Evolutionary conservation across 2,797 vertebrate species (phyloP), one percentile per base, ranked within the genome.

Genomic region (Anomalospiza imberbis): DNA sequence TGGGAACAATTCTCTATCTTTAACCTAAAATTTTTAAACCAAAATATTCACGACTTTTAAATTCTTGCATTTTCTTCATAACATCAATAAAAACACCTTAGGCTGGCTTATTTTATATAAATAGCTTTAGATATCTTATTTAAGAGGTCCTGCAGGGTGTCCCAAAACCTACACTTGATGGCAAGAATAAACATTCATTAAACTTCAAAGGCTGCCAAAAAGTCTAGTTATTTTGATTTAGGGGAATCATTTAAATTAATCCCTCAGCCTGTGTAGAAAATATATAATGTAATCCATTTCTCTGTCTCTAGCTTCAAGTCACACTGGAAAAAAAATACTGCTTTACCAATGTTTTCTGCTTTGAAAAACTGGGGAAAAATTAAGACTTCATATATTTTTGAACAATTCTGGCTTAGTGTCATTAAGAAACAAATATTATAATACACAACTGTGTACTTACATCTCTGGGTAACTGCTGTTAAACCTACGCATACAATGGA

Each of bases 161-260:
- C 94, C 88, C 76, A 76, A 93, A 94, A 93, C 53, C 68, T 94
- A 51, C 73, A 61, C 53, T 95, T 71, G 84, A 91, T 94, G 78
- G 91, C 73, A 91, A 91, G 60, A 85, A 88, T 91, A 94, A 95
- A 96, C 92, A 91, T 90, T 92, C 88, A 88, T 93, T 96, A 94
- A 93, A 95, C 95, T 96, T 97, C 93, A 97, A 96, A 96, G 93
- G 60, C 88, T 91, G 78, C 88, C 66, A 85, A 95, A 96, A 95
- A 92, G 67, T 91, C 48, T 19, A 95, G 89, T 93, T 95, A 94
- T 96, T 96, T 96, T 94, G 91, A 96, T 96, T 96, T 95, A 95
- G 81, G 53, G 79, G 80, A 95, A 96, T 96, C 3, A 96, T 96
- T 93, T 96, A 93, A 94, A 96, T 95, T 94, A 96, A 96, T 95